Evolutionary conservation across 2,797 vertebrate species (phyloP).

Genomic region (Peromyscus attwateri): DNA sequence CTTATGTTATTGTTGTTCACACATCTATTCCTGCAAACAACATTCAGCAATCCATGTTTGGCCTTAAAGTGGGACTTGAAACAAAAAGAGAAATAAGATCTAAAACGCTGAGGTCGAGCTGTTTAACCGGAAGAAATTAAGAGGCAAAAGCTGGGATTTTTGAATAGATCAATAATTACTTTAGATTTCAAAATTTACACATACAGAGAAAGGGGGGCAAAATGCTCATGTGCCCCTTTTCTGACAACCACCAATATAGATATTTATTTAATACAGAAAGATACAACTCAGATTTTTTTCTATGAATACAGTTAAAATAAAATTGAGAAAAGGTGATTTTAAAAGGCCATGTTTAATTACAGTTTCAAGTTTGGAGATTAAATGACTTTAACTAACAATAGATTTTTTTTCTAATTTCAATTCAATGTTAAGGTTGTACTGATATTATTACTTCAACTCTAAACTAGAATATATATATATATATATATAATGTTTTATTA

Average conservation of each 20-base stretch:
- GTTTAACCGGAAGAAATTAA: conserved; percentile 1
- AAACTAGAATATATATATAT: not conserved
- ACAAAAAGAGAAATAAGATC: not conserved
- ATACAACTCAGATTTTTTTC: not conserved
- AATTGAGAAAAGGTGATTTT: not conserved
- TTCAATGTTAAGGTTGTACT: not conserved
- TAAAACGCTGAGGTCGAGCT: not conserved
- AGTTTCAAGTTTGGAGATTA: not conserved
- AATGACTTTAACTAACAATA: not conserved
- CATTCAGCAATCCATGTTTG: not conserved
- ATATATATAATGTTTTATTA: no score
- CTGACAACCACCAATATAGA: not conserved
- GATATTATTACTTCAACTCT: not conserved
- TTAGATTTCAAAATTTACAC: not conserved
- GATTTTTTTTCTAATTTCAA: not conserved
- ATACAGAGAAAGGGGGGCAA: not conserved
- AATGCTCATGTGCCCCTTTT: not conserved
- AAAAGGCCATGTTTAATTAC: not conserved
- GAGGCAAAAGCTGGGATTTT: not conserved
- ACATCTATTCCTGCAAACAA: not conserved
- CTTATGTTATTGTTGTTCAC: not conserved
- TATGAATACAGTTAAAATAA: not conserved
- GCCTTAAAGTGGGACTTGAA: not conserved
- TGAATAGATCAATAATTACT: not conserved
- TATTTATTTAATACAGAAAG: not conserved